phyloP scores from a whole-genome alignment of 2,888 invertebrate genomes.

The Ophion obscuratus region DNA sequence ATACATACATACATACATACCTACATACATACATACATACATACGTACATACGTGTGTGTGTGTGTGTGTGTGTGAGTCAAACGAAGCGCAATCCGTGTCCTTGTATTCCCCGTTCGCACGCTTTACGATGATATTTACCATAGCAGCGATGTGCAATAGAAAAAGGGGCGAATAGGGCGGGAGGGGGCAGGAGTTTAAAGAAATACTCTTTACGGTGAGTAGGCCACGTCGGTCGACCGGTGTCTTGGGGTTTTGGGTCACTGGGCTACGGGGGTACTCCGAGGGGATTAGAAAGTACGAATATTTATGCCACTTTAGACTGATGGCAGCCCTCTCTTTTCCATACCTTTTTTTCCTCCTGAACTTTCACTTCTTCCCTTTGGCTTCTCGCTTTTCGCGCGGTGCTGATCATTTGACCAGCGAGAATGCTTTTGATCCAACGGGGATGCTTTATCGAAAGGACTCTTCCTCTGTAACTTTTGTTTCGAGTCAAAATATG shows the following conservation, averaged over 20 bases:
- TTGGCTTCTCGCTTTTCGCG: neutral
- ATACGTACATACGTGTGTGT: no score
- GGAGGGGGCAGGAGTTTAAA: slow-evolving; percentile 3
- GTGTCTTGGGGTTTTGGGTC: slow-evolving; percentile 73
- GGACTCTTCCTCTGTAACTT: neutral
- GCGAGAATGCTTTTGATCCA: neutral
- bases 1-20: no score
- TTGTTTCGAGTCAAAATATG: neutral
- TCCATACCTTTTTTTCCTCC: slow-evolving; percentile 9
- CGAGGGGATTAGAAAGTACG: slow-evolving; percentile 69
- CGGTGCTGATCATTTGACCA: neutral
- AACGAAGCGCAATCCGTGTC: slow-evolving; percentile 55
- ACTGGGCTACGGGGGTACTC: slow-evolving; percentile 73
- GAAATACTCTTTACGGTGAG: slow-evolving; percentile 30
- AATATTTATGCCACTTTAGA: slow-evolving; percentile 73
- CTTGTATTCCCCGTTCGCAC: slow-evolving; percentile 47
- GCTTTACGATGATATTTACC: slow-evolving; percentile 59
- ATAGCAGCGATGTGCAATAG: slow-evolving; percentile 29
- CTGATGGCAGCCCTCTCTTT: slow-evolving; percentile 27
- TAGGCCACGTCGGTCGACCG: slow-evolving; percentile 68
- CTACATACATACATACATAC: no score
- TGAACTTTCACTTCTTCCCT: slow-evolving; percentile 42
- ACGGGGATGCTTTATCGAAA: neutral
- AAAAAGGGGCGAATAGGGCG: slow-evolving; percentile 10
- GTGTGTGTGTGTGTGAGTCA: no score